These are phyloP conservation scores for Acromyrmex echinatior DNA, from an alignment of 1,140 invertebrate species.

Conservation along the genomic window DNA sequence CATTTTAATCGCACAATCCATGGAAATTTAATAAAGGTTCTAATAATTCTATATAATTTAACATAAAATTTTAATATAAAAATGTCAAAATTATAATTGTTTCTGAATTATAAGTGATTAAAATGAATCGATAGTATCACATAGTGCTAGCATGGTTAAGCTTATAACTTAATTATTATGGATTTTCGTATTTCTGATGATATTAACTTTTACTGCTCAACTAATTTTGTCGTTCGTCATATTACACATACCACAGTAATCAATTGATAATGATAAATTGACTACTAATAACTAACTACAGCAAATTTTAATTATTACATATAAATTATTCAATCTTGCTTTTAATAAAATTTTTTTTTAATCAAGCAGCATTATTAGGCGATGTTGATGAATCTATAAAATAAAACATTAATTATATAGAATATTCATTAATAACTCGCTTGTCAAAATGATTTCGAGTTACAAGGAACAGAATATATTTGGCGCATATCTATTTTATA, in stretches of 20 bases:
- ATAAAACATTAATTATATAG: neutral
- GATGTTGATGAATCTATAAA: neutral
- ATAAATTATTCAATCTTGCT: slow-evolving; percentile 17
- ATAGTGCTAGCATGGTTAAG: neutral
- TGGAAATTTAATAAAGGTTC: neutral
- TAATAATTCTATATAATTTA: neutral
- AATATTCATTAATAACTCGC: neutral
- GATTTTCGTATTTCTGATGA: neutral
- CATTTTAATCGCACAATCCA: neutral
- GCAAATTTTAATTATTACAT: neutral
- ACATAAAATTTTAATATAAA: neutral
- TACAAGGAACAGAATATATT: neutral
- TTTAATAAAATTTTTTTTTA: slow-evolving; percentile 2
- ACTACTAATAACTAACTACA: neutral
- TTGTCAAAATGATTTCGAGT: neutral
- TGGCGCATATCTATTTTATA: neutral
- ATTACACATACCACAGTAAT: neutral
- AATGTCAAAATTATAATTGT: neutral
- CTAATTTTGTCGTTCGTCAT: neutral
- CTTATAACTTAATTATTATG: neutral
- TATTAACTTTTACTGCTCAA: neutral
- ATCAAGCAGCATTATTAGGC: neutral
- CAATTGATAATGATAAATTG: neutral
- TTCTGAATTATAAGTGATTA: neutral
- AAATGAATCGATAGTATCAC: neutral